These are phyloP conservation scores for Portunus trituberculatus DNA, from an alignment of 1,140 invertebrate species.

Conservation along the genomic window DNA sequence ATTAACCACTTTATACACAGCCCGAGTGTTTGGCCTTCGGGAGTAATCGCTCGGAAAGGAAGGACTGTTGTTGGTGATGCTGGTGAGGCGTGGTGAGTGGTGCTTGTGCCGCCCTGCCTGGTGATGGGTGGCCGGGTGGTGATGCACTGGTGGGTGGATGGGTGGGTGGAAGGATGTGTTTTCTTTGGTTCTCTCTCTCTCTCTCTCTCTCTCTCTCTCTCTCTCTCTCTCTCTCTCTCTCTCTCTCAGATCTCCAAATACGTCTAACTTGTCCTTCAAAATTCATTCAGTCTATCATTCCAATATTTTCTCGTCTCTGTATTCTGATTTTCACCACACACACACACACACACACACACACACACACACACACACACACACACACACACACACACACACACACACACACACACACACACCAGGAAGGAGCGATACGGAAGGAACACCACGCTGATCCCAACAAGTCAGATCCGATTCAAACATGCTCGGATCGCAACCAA, in stretches of 20 bases:
- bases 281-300: no score
- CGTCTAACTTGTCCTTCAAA: no score
- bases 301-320: not conserved
- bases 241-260: no score
- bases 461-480: slow-evolving; percentile 59
- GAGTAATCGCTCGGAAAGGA: slow-evolving; percentile 52
- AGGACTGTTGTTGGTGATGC: not conserved
- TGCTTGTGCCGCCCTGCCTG: no score
- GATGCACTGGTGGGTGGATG: no score
- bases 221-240: no score
- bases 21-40: not conserved
- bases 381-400: slow-evolving; percentile 3
- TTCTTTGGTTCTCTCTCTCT: no score
- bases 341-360: no score
- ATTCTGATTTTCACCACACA: not conserved
- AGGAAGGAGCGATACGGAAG: not conserved
- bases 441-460: slow-evolving; percentile 34
- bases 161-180: no score
- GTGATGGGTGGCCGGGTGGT: no score
- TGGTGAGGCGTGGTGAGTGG: not conserved
- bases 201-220: no score
- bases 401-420: not conserved
- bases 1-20: slow-evolving; percentile 66
- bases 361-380: not conserved
- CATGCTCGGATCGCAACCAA: slow-evolving; percentile 54